Conservation (phyloP, 2,888 invertebrate species). For the Tetrapedia diversipes region DNA sequence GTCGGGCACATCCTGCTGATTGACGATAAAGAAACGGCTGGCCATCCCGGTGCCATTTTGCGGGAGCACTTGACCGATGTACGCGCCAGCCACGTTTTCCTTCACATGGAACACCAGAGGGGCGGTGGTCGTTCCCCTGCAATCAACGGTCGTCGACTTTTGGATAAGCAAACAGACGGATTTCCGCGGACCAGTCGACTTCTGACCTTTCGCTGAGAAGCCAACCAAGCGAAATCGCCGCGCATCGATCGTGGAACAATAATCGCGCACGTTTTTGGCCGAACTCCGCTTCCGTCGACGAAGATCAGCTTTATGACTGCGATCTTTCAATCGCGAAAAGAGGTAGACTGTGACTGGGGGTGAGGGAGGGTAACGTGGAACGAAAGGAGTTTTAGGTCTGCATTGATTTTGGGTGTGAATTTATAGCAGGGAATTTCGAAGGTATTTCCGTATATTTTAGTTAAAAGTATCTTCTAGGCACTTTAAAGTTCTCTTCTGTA, state of each 20-base stretch:
- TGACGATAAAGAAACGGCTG: constrained; percentile 90
- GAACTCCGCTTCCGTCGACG: background rate
- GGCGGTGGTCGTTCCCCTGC: constrained; percentile 87
- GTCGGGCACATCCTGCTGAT: constrained; percentile 92
- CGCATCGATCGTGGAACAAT: constrained; percentile 30
- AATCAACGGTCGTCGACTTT: constrained; percentile 72
- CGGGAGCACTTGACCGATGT: constrained; percentile 89
- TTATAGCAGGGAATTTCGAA: background rate
- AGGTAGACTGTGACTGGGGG: background rate
- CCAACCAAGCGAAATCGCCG: constrained; percentile 25
- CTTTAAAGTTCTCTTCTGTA: no score
- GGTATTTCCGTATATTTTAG: no score
- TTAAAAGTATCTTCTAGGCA: no score
- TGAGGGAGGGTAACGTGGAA: background rate
- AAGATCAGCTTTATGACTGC: constrained; percentile 2
- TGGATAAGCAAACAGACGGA: constrained; percentile 45
- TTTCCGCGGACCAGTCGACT: constrained; percentile 34
- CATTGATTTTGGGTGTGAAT: background rate
- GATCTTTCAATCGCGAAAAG: background rate
- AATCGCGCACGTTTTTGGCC: constrained; percentile 15
- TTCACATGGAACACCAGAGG: constrained; percentile 90
- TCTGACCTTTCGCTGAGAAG: constrained; percentile 46
- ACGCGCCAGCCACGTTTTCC: constrained; percentile 89
- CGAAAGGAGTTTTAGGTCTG: background rate
- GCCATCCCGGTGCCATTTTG: constrained; percentile 82